These are phyloP conservation scores for Daptonema setosum DNA, from an alignment of 2,888 invertebrate species.

Conservation along the genomic window DNA sequence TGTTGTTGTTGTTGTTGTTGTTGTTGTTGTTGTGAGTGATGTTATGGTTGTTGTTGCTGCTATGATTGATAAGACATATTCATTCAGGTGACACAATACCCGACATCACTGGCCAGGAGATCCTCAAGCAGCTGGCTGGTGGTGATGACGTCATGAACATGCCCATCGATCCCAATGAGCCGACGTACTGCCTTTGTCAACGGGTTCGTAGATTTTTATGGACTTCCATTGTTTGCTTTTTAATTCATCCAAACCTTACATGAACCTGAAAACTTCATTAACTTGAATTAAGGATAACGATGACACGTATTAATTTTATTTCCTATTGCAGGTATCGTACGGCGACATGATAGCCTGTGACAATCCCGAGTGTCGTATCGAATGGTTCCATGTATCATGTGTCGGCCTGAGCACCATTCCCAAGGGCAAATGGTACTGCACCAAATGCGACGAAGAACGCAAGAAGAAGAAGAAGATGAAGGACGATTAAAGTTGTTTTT, in stretches of 20 bases:
- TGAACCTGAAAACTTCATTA: too few relatives aligned
- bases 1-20: too few relatives aligned
- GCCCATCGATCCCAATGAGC: constrained; percentile 74
- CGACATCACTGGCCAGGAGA: not conserved
- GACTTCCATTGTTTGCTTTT: too few relatives aligned
- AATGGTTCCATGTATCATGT: constrained; percentile 37
- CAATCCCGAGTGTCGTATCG: constrained; percentile 43
- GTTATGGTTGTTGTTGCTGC: too few relatives aligned
- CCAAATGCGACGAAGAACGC: constrained; percentile 31
- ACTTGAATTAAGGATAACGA: too few relatives aligned
- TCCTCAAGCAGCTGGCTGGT: constrained; percentile 6
- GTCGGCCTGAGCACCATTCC: constrained; percentile 32
- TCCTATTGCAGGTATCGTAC: constrained; percentile 48
- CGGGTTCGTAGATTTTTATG: too few relatives aligned
- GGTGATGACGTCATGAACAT: constrained; percentile 42
- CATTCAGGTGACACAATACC: not conserved
- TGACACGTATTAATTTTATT: too few relatives aligned
- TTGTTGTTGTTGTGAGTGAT: too few relatives aligned
- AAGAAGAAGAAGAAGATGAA: constrained; percentile 29
- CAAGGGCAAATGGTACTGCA: constrained; percentile 36
- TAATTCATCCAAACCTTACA: too few relatives aligned
- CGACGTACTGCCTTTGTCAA: constrained; percentile 83
- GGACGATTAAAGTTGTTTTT: too few relatives aligned
- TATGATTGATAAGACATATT: too few relatives aligned
- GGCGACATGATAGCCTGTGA: constrained; percentile 95